Evolutionary conservation across 2,113 vertebrate species (phyloP).

Genomic region (Peromyscus californicus): DNA sequence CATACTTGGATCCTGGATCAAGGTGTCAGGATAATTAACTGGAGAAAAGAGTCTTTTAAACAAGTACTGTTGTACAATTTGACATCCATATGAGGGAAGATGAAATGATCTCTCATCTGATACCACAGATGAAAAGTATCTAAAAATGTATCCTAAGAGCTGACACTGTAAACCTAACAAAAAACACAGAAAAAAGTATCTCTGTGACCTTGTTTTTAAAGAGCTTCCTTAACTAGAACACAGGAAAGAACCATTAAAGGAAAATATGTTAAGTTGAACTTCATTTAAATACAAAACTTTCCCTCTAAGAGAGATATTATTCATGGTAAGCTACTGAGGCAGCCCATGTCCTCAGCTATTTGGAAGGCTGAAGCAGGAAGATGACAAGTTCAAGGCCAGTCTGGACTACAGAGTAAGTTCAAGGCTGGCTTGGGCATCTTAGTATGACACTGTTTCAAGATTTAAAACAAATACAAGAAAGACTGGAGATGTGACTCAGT

Average conservation of each 20-base stretch:
- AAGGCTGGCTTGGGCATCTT: not conserved
- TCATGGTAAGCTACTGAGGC: not conserved
- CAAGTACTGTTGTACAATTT: not conserved
- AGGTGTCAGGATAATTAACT: not conserved
- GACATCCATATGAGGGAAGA: not conserved
- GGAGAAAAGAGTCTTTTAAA: not conserved
- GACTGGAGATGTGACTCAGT: not conserved
- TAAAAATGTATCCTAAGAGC: conserved; percentile 41
- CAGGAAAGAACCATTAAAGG: conserved; percentile 9
- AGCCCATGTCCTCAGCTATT: not conserved
- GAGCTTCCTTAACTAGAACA: conserved; percentile 32
- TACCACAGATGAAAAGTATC: not conserved
- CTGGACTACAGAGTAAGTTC: not conserved
- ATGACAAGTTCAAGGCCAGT: not conserved
- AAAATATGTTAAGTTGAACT: not conserved
- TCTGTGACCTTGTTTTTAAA: not conserved
- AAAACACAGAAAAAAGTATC: not conserved
- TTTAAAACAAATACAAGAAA: not conserved
- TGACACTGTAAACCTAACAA: not conserved
- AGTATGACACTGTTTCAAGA: not conserved
- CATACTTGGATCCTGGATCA: not conserved
- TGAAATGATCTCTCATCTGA: conserved; percentile 2
- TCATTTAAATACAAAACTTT: conserved; percentile 23
- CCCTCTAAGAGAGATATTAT: not conserved
- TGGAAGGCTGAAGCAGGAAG: not conserved